A percentile compares a stretch with the other conserved stretches of the same genome.
Evolutionary conservation across 2,113 vertebrate genomes (phyloP).

Genomic region (Engystomops pustulosus): DNA sequence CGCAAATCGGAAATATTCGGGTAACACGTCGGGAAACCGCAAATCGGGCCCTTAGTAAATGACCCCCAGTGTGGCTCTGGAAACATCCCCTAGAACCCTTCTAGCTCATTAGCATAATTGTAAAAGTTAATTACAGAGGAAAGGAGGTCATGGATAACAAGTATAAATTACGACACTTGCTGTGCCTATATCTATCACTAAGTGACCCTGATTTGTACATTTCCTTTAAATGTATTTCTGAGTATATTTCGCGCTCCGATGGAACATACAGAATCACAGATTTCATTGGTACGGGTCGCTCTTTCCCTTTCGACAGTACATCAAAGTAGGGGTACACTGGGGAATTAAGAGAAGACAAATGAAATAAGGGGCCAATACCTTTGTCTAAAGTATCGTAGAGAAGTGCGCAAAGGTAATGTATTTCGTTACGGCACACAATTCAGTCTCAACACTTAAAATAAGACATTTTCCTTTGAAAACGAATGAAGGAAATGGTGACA

Average conservation of each 20-base stretch:
- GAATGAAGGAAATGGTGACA: slow-evolving; percentile 11
- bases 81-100: too few species aligned
- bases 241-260: not conserved
- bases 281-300: not conserved
- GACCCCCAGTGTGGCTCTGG: too few species aligned
- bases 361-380: not conserved
- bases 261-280: not conserved
- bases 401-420: not conserved
- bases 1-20: too few species aligned
- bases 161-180: too few species aligned
- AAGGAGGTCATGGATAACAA: too few species aligned
- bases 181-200: too few species aligned
- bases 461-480: not conserved
- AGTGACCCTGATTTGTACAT: too few species aligned
- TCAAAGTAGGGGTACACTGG: not conserved
- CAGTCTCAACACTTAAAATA: not conserved
- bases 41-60: too few species aligned
- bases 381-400: not conserved
- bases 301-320: not conserved
- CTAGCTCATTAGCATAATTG: too few species aligned
- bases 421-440: not conserved
- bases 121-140: too few species aligned
- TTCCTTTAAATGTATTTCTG: not conserved
- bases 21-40: too few species aligned
- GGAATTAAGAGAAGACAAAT: not conserved